Evolutionary conservation across 1,140 invertebrate genomes (phyloP).

Genomic region (Mylabris phalerata): DNA sequence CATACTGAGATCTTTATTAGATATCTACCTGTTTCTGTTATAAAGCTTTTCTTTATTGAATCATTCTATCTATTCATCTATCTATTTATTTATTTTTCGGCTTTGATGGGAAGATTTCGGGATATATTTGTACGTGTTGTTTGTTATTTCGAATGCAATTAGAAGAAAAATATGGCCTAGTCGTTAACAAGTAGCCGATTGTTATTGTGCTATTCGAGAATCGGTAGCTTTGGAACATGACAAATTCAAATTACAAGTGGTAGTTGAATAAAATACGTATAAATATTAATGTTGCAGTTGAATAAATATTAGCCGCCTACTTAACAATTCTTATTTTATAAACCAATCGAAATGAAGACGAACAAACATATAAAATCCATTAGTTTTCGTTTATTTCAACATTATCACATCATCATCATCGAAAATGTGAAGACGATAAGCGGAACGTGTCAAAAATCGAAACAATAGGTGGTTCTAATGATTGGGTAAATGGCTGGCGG

Average conservation of each 20-base stretch:
- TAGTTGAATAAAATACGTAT: too few relatives aligned
- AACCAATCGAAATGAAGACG: not conserved
- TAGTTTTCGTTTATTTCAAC: not conserved
- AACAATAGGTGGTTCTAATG: constrained; percentile 27
- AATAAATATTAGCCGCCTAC: too few relatives aligned
- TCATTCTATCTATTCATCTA: too few relatives aligned
- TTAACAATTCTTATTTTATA: too few relatives aligned
- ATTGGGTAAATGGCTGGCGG: constrained; percentile 31
- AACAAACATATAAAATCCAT: constrained; percentile 10
- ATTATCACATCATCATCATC: too few relatives aligned
- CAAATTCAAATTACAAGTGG: not conserved
- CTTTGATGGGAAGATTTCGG: too few relatives aligned
- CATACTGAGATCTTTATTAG: constrained; percentile 38
- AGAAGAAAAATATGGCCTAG: not conserved
- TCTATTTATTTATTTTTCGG: too few relatives aligned
- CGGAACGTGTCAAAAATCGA: constrained; percentile 24
- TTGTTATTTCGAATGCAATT: not conserved
- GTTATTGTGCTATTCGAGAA: not conserved
- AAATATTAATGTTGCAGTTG: too few relatives aligned
- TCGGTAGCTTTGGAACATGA: not conserved
- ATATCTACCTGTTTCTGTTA: not conserved
- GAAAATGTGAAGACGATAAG: constrained; percentile 1
- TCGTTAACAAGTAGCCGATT: not conserved
- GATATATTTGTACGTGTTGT: too few relatives aligned
- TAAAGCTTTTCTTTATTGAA: too few relatives aligned